phyloP scores from a whole-genome alignment of 1,140 invertebrate species.

The Megathymus violae region DNA sequence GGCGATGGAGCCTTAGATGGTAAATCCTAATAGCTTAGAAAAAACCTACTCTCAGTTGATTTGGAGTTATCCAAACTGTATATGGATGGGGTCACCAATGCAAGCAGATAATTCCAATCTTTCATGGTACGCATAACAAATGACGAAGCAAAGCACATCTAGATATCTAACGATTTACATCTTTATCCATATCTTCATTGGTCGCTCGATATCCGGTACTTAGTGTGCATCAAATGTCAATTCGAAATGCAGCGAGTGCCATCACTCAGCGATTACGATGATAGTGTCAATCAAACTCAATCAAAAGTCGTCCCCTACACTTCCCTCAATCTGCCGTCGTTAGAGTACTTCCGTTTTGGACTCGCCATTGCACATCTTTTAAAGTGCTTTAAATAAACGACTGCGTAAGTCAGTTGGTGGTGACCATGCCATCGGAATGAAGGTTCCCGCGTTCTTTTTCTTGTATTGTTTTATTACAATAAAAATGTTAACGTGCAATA shows the following conservation, averaged over 20 bases:
- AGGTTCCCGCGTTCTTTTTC: neutral
- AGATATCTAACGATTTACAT: too few relatives aligned
- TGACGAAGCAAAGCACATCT: too few relatives aligned
- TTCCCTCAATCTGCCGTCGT: neutral
- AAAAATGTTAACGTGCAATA: too few relatives aligned
- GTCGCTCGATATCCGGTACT: neutral
- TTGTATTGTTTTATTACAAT: too few relatives aligned
- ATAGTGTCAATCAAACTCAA: conserved; percentile 29
- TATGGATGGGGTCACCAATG: too few relatives aligned
- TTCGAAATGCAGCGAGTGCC: conserved; percentile 4
- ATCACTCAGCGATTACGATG: conserved; percentile 6
- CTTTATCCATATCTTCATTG: too few relatives aligned
- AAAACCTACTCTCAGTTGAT: too few relatives aligned
- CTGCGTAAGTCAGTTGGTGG: neutral
- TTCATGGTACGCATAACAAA: too few relatives aligned
- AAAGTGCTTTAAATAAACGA: neutral
- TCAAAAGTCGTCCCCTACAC: conserved; percentile 8
- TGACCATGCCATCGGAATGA: neutral
- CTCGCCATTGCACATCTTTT: neutral
- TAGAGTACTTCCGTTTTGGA: conserved; percentile 14
- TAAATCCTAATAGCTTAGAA: too few relatives aligned
- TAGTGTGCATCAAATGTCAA: neutral
- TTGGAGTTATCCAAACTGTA: too few relatives aligned
- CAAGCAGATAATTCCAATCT: too few relatives aligned
- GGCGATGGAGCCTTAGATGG: too few relatives aligned